These are phyloP conservation scores for Pachyseris speciosa DNA, from an alignment of 64 coral and sea anemone species.

Conservation along the genomic window DNA sequence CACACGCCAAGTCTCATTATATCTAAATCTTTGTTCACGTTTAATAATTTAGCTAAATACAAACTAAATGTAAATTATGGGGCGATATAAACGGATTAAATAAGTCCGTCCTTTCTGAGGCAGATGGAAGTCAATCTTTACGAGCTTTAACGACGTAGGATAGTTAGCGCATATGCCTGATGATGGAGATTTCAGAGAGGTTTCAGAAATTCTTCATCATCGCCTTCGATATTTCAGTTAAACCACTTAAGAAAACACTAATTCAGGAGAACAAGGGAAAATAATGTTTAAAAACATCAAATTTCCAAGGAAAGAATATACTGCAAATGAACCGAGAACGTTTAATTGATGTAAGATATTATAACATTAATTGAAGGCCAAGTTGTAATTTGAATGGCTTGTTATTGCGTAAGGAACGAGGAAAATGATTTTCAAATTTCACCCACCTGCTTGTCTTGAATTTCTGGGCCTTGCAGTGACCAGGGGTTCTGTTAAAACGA, in stretches of 20 bases:
- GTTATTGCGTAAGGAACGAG: background rate
- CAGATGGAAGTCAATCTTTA: background rate
- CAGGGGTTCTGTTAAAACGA: background rate
- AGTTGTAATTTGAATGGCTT: background rate
- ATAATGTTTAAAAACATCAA: background rate
- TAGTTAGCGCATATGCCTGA: background rate
- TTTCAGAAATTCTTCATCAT: too few species aligned
- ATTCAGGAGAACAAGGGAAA: too few species aligned
- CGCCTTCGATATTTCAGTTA: too few species aligned
- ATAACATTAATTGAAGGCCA: too few species aligned
- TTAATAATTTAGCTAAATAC: constrained; percentile 16
- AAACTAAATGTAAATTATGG: background rate
- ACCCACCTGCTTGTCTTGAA: constrained; percentile 1
- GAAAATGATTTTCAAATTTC: background rate
- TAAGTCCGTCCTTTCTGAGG: background rate
- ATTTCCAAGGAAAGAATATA: too few species aligned
- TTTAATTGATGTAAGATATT: background rate
- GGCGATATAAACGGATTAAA: constrained; percentile 1
- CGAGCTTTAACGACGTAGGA: background rate
- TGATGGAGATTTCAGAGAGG: background rate
- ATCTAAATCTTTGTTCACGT: background rate
- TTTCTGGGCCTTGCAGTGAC: constrained; percentile 26
- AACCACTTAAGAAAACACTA: too few species aligned
- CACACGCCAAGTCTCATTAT: background rate
- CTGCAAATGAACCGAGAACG: background rate